Evolutionary conservation across 2,888 invertebrate species (phyloP).

Genomic region (Phengaris arion): DNA sequence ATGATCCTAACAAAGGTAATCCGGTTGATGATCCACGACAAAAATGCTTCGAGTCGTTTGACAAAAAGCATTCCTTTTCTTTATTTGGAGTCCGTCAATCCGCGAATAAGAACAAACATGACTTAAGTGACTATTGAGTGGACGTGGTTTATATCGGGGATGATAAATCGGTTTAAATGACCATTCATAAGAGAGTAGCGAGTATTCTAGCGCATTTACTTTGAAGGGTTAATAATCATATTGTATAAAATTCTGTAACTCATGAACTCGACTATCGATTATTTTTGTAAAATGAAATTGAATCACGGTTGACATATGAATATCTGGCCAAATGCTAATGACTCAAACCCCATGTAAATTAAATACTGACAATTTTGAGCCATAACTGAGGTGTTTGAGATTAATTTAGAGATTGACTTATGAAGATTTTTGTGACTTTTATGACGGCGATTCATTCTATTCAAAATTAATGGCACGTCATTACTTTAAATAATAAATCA

Average conservation of each 20-base stretch:
- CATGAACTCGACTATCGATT: constrained; percentile 58
- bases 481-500: constrained; percentile 78
- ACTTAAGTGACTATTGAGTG: constrained; percentile 77
- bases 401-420: constrained; percentile 74
- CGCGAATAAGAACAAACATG: constrained; percentile 75
- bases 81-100: constrained; percentile 69
- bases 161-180: constrained; percentile 67
- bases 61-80: constrained; percentile 51
- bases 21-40: constrained; percentile 42
- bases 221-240: constrained; percentile 61
- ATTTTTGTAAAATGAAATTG: constrained; percentile 65
- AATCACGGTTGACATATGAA: constrained; percentile 76
- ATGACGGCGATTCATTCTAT: constrained; percentile 69
- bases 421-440: constrained; percentile 65
- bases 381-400: constrained; percentile 69
- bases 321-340: constrained; percentile 70
- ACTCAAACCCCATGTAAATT: constrained; percentile 76
- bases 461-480: constrained; percentile 78
- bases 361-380: constrained; percentile 73
- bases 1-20: constrained; percentile 60
- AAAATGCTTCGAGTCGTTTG: not conserved
- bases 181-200: constrained; percentile 65
- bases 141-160: constrained; percentile 71
- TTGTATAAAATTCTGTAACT: constrained; percentile 72
- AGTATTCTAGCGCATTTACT: constrained; percentile 66